phyloP scores from a whole-genome alignment of 2,888 invertebrate genomes.

The Cephus pulcher region DNA sequence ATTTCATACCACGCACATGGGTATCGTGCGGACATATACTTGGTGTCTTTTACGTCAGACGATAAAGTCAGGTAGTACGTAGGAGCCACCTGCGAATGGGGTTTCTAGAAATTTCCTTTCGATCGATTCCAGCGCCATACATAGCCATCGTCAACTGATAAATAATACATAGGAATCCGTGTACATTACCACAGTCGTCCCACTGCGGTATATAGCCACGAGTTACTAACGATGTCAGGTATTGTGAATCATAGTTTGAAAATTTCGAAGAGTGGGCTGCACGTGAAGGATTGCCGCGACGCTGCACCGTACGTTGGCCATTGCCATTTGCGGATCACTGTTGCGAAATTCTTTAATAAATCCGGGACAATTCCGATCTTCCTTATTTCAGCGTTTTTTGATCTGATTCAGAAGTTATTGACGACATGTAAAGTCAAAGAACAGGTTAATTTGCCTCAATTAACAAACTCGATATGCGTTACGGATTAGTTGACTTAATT shows the following conservation, averaged over 20 bases:
- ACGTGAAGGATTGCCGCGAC: neutral
- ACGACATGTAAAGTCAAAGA: neutral
- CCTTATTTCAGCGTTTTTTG: neutral
- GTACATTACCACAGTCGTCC: slow-evolving; percentile 1
- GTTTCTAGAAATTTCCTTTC: slow-evolving; percentile 14
- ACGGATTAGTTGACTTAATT: neutral
- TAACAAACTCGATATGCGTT: neutral
- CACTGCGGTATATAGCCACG: neutral
- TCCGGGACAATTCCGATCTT: neutral
- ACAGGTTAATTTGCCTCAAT: neutral
- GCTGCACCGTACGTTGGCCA: neutral
- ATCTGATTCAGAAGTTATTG: neutral
- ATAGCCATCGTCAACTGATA: neutral
- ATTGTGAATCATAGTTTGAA: slow-evolving; percentile 7
- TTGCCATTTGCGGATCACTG: neutral
- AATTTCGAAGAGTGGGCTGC: slow-evolving; percentile 6
- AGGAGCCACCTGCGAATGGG: slow-evolving; percentile 9
- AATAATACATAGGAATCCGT: slow-evolving; percentile 2
- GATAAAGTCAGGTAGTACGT: neutral
- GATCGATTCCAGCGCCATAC: slow-evolving; percentile 6
- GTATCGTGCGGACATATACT: neutral
- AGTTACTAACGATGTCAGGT: neutral
- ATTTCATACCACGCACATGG: neutral
- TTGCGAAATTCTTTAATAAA: neutral
- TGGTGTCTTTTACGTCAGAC: neutral